Evolutionary conservation across 2,113 vertebrate genomes (phyloP).

Genomic region (Brachypteracias leptosomus): DNA sequence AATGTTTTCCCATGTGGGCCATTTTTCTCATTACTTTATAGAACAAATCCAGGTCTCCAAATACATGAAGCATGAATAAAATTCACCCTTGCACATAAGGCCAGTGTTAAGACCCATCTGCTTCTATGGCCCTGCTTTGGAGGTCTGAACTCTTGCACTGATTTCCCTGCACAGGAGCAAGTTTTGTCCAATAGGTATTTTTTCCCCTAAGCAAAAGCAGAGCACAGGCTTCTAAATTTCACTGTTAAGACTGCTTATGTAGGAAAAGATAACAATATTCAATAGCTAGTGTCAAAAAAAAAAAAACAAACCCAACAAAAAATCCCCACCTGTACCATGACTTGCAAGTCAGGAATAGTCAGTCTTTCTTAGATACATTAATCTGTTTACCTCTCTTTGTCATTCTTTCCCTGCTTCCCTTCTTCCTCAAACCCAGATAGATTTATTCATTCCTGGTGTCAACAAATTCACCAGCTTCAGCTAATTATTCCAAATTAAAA

Average conservation of each 20-base stretch:
- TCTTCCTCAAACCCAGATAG: not conserved
- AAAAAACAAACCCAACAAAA: not conserved
- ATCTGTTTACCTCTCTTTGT: not conserved
- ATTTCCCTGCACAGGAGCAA: not conserved
- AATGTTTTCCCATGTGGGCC: not conserved
- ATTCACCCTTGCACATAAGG: not conserved
- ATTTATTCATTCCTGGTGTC: not conserved
- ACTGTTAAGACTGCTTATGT: not conserved
- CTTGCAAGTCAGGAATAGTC: not conserved
- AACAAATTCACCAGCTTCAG: not conserved
- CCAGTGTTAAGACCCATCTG: not conserved
- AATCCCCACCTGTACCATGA: not conserved
- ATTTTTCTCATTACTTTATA: conserved; percentile 10
- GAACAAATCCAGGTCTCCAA: not conserved
- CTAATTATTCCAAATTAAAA: not conserved
- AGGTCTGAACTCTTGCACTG: not conserved
- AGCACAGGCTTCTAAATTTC: not conserved
- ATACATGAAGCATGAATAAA: not conserved
- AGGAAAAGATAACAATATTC: not conserved
- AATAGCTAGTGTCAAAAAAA: not conserved
- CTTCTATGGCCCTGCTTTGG: not conserved
- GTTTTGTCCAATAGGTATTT: too few species aligned
- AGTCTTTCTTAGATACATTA: not conserved
- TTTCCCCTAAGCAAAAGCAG: not conserved
- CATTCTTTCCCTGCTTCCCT: not conserved